Base-by-base conservation (phyloP, 2,797 vertebrate species). In the Mus spretus region DNA sequence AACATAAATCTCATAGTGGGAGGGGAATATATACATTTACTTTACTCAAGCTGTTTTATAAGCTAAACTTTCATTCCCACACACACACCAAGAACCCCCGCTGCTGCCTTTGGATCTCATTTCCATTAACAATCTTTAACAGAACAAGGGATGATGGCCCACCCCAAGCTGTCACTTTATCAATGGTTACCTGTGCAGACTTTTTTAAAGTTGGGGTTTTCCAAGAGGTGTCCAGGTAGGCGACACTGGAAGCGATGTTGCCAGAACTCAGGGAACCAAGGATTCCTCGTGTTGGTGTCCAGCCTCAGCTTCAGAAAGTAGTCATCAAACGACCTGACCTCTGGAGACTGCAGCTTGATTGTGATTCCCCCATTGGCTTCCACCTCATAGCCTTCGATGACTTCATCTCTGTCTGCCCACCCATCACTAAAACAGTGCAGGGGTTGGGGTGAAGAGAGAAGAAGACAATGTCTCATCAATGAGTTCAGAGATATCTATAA, bases 231-330 rank as follows among this genome's bases (percentile, higher is more conserved):
- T n/a, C 99, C 99, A 0, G 99, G 98, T 53, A 99, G 99, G 81
- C 99, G 99, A 95, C 99, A 99, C 98, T 99, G 99, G 98, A 99
- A 99, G 7, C 99, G 99, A 96, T 99, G 99, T 98, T 99, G 99
- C 99, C 99, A 99, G 98, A 99, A 99, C 98, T 99, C 99, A 0
- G 99, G 96, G 84, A 99, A 99, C 99, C 99, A 99, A 0, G 99
- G 99, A 98, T 99, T 99, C 96, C 99, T 99, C 0, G 98, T 99
- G 98, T 99, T 99, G 86, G 98, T 99, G 96, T 99, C 99, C 98
- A 99, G 98, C 1, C 98, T 99, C 96, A 99, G 98, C 97, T 99
- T 99, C 98, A 99, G 98, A 98, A 99, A 99, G 98, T 99, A 99
- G 95, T 99, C 99, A 67, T 99, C 99, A 78, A 99, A 99, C 0